phyloP scores from a whole-genome alignment of 2,113 vertebrate genomes.

The Sula dactylatra region DNA sequence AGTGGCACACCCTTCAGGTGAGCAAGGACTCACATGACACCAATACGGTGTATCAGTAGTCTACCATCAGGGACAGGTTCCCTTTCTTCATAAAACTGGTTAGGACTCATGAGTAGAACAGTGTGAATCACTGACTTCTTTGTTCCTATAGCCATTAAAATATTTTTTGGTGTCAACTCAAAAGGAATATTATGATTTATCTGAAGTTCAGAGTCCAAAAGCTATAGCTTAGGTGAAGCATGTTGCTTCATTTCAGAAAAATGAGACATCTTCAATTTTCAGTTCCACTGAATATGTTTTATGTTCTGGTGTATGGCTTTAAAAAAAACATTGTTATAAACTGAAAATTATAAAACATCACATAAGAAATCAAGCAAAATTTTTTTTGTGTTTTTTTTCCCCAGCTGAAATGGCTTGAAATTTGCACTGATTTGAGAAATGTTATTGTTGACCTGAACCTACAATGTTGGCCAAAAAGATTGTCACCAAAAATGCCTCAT shows the following conservation, averaged over 20 bases:
- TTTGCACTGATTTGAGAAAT: neutral
- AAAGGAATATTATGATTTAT: neutral
- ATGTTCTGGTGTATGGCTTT: neutral
- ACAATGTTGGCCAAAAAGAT: neutral
- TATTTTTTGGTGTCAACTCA: neutral
- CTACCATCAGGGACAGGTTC: neutral
- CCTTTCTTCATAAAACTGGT: neutral
- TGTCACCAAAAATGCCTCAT: neutral
- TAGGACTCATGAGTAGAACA: neutral
- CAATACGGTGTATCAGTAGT: neutral
- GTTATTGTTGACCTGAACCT: neutral
- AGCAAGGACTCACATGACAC: neutral
- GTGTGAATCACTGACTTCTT: neutral
- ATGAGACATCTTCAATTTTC: neutral
- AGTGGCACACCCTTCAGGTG: slow-evolving; percentile 96
- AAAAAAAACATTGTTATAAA: neutral
- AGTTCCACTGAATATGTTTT: neutral
- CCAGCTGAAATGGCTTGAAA: neutral
- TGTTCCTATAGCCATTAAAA: neutral
- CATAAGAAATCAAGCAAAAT: neutral
- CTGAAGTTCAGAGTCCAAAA: neutral
- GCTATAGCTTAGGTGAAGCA: neutral
- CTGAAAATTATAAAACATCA: neutral
- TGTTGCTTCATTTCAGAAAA: neutral
- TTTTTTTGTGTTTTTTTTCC: neutral